Base-by-base conservation (phyloP, 2,797 vertebrate species). In the Syngnathus rostellatus region DNA sequence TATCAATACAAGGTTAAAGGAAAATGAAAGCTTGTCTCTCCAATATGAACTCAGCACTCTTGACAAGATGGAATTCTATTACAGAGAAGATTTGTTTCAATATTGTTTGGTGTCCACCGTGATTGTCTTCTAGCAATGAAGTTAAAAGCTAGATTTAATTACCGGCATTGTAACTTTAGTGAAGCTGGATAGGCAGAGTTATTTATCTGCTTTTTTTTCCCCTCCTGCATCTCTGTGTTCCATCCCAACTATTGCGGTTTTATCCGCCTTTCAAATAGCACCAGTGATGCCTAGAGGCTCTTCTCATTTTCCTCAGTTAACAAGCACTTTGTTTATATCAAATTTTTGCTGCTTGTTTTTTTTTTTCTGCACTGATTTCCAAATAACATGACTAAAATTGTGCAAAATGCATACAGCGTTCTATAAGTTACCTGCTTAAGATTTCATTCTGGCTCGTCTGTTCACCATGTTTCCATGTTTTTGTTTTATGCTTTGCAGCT, bases 401-500 rank as follows among this genome's bases (percentile, higher is more conserved):
- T 37, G 77, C 77, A 79, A 78, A 83, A 61, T 45, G 75, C 75
- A 64, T 37, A 40, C 76, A 72, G 64, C 67, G 66, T 50, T 64
- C 67, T 31, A 66, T 50, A 48, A 57, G 63, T 67, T 59, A 39
- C 75, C 75, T 70, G 64, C 39, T 40, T 3, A 59, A 19, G 19
- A 39, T 39, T 21, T n/a, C 38, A 40, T 41, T 40, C 17, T n/a
- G 31, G 31, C 31, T 31, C 31, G 31, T 31, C 31, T 31, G 31
- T 31, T 31, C 3, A 31, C 31, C 31, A 31, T 31, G 31, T 31
- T 31, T 31, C 31, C n/a, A 21, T 21, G 19, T 38, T 62, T 66
- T 43, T 63, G 12, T 25, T 78, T 53, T 78, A 80, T 78, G 31
- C 59, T 75, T 73, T 66, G 55, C 89, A 98, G 96, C 94, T 46